A percentile compares a stretch with the other conserved stretches of the same genome.
Conservation (phyloP, 2,888 invertebrate genomes). For the Drosophila diplacantha region DNA sequence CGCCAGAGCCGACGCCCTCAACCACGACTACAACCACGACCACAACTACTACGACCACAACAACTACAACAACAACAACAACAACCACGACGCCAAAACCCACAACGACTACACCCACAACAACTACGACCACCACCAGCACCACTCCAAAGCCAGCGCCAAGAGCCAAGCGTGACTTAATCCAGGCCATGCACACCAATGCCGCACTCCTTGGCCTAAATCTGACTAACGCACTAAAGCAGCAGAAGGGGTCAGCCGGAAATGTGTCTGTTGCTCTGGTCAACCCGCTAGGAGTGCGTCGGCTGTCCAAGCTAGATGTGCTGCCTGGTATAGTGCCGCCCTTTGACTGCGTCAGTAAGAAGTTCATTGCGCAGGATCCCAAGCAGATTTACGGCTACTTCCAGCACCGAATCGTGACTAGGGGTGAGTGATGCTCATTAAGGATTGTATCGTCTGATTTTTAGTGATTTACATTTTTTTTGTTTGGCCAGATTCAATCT, state of each 20-base stretch:
- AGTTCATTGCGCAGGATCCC: conserved; percentile 82
- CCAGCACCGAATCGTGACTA: conserved; percentile 81
- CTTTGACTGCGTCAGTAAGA: conserved; percentile 80
- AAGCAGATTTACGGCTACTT: conserved; percentile 87
- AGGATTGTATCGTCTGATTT: not conserved
- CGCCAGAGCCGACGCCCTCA: conserved; percentile 77
- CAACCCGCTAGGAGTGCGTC: conserved; percentile 56
- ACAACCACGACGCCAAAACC: conserved; percentile 68
- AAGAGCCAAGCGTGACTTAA: conserved; percentile 60
- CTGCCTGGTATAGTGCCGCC: conserved; percentile 42
- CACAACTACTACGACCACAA: conserved; percentile 78
- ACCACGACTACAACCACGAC: conserved; percentile 77
- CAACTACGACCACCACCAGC: conserved; percentile 64
- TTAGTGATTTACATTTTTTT: not conserved
- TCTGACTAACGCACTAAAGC: conserved; percentile 52
- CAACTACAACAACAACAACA: conserved; percentile 75
- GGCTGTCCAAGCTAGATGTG: conserved; percentile 14
- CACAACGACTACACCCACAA: conserved; percentile 70
- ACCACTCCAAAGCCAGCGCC: conserved; percentile 31
- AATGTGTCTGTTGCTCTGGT: conserved; percentile 52
- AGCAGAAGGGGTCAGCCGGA: conserved; percentile 39
- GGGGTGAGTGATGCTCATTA: conserved; percentile 80
- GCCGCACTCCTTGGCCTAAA: conserved; percentile 70
- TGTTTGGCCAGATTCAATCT: conserved; percentile 82
- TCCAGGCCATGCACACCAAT: conserved; percentile 64